These are phyloP conservation scores for Parnassius smintheus DNA, from an alignment of 2,888 invertebrate genomes.

Conservation along the genomic window DNA sequence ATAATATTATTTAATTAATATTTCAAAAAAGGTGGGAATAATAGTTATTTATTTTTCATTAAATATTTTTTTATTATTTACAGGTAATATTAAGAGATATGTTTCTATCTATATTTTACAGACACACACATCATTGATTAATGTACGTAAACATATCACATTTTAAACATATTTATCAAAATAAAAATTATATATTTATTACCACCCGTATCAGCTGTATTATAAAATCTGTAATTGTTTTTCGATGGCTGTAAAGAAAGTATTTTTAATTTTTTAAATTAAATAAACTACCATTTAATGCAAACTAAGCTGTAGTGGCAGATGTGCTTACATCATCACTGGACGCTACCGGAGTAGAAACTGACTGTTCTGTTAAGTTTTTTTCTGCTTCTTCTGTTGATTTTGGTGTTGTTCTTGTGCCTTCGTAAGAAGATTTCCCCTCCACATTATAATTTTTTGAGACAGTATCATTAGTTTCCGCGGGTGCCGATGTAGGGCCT, in stretches of 20 bases:
- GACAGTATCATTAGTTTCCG: not conserved
- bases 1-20: no score
- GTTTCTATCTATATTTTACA: slow-evolving; percentile 22
- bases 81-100: slow-evolving; percentile 23
- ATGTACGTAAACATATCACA: slow-evolving; percentile 12
- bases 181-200: slow-evolving; percentile 22
- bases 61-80: slow-evolving; percentile 15
- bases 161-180: slow-evolving; percentile 22
- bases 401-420: not conserved
- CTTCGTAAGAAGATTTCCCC: not conserved
- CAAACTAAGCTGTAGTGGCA: slow-evolving; percentile 31
- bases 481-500: slow-evolving; percentile 4
- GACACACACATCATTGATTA: slow-evolving; percentile 3
- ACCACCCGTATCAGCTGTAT: slow-evolving; percentile 23
- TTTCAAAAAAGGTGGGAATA: no score
- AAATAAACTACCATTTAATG: slow-evolving; percentile 20
- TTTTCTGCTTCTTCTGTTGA: slow-evolving; percentile 5
- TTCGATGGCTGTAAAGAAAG: slow-evolving; percentile 23
- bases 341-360: slow-evolving; percentile 7
- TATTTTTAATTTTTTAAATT: slow-evolving; percentile 10
- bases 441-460: not conserved
- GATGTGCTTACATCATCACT: slow-evolving; percentile 39
- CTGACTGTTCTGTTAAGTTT: slow-evolving; percentile 13
- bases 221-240: slow-evolving; percentile 9
- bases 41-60: no score